A percentile compares a stretch with the other conserved stretches of the same genome.
phyloP scores from a whole-genome alignment of 2,888 invertebrate genomes.

The Nyleta sp. region DNA sequence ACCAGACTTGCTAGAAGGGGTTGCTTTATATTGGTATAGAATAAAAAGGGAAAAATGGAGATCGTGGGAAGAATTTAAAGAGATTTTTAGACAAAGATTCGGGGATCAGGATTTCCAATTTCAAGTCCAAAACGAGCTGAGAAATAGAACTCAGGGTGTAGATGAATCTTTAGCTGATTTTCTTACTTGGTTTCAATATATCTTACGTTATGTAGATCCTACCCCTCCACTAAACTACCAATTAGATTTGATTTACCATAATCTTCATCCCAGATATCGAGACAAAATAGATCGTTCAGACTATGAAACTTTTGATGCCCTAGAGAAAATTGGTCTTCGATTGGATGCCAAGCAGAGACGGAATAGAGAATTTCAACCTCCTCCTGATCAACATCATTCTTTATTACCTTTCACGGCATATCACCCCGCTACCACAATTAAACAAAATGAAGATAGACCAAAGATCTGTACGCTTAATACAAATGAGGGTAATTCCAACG shows the following conservation, averaged over 20 bases:
- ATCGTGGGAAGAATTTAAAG: constrained; percentile 12
- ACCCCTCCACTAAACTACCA: neutral
- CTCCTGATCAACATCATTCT: too few species aligned
- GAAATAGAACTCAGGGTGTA: constrained; percentile 3
- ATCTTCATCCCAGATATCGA: neutral
- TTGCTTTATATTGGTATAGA: constrained; percentile 9
- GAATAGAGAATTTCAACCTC: too few species aligned
- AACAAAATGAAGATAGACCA: too few species aligned
- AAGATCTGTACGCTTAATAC: too few species aligned
- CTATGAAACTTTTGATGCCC: neutral
- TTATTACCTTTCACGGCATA: too few species aligned
- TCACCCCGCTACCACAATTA: too few species aligned
- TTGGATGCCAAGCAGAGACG: too few species aligned
- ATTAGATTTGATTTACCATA: neutral
- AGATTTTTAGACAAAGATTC: neutral
- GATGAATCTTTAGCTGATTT: neutral
- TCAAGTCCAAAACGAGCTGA: neutral
- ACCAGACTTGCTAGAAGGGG: neutral
- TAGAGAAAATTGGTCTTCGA: too few species aligned
- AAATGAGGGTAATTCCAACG: too few species aligned
- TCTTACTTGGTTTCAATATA: neutral
- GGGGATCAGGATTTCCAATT: constrained; percentile 1
- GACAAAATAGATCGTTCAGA: neutral
- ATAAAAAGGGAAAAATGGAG: neutral
- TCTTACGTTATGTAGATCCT: neutral